Base-by-base conservation (phyloP, 2,113 vertebrate genomes). In the Pseudorhombus dupliciocellatus region DNA sequence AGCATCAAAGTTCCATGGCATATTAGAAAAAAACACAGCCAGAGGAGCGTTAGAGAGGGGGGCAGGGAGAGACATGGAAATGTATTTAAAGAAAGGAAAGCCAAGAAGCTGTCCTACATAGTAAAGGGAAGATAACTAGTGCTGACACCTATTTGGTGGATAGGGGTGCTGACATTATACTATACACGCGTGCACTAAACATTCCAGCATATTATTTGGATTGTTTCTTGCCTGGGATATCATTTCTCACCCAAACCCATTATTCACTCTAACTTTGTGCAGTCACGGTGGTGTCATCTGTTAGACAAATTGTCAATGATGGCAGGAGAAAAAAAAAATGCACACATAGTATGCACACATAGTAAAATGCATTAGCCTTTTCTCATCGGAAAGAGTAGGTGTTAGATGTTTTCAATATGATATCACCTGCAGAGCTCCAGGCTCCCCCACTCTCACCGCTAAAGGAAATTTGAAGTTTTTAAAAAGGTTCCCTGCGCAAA, bases 141-240 rank as follows among this genome's bases (percentile, higher is more conserved):
- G 20, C 42, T 70, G 86, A 86, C 81, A 79, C 53, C 65, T 28
- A 7, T 81, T 70, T 84, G 73, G 71, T 59, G 52, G 48, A 67
- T 62, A 66, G n/a, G 28, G 40, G 63, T 34, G 46, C 57, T 54
- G 30, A 10, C 55, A 18, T 60, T 53, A 56, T 42, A 79, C 73
- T 73, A 56, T 34, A 79, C 73, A 75, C 10, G 58, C 68, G 65
- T 67, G 51, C 57, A 60, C 50, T 50, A 68, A 54, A 58, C 22
- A 37, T 24, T 15, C 52, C 83, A 68, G 24, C 63, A 28, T 55
- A 16, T 60, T 61, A 26, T 70, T 20, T 34, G 7, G 34, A 15
- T 48, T 1, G 6, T 46, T 31, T 78, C n/a, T 55, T 37, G 20
- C 4, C 60, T 16, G 55, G 1, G 18, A 42, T 10, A 16, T n/a